Evolutionary conservation across 2,797 vertebrate species (phyloP).

Genomic region (Varecia variegata): DNA sequence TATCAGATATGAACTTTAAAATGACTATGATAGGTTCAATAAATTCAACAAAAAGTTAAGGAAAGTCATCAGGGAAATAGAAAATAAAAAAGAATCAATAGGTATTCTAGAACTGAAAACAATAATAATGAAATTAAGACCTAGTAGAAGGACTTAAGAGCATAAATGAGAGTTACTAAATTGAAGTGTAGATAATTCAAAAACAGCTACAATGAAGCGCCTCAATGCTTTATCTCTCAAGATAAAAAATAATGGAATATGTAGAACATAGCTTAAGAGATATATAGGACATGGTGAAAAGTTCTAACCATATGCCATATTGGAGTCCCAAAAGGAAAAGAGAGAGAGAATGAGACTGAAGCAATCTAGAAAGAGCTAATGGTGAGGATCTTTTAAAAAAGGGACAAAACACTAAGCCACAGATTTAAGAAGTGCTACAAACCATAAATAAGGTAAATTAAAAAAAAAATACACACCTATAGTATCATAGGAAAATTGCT

Average conservation of each 20-base stretch:
- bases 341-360: neutral
- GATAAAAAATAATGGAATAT: neutral
- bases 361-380: neutral
- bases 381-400: neutral
- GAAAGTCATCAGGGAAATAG: neutral
- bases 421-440: neutral
- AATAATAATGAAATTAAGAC: neutral
- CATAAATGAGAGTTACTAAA: neutral
- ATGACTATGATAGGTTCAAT: neutral
- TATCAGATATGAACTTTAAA: neutral
- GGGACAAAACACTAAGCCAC: neutral
- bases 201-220: neutral
- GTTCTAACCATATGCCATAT: neutral
- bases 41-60: neutral
- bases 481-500: neutral
- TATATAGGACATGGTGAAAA: neutral
- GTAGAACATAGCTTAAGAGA: neutral
- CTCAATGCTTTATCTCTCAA: neutral
- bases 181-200: neutral
- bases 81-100: neutral
- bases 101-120: neutral
- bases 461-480: too few species aligned
- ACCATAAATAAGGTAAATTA: neutral
- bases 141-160: neutral
- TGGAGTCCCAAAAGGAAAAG: neutral